phyloP scores from a whole-genome alignment of 2,888 invertebrate species.

The Carpatolechia fugitivella region DNA sequence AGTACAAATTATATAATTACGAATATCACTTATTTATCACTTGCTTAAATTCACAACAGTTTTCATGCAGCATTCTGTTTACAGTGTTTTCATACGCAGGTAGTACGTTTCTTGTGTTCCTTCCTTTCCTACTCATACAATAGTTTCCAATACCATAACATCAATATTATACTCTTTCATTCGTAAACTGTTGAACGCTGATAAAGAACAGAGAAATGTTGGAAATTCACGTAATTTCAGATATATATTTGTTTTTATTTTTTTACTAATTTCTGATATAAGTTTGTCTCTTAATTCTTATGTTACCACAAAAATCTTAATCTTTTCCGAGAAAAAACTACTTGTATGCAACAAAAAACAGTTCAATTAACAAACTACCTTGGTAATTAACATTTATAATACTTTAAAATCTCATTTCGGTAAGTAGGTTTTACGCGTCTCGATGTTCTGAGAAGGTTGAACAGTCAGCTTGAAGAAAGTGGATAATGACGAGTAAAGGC shows the following conservation, averaged over 20 bases:
- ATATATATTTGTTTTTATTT: background rate
- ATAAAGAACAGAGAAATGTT: background rate
- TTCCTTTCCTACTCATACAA: background rate
- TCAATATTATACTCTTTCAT: background rate
- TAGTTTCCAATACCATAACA: background rate
- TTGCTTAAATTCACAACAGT: no score
- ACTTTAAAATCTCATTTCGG: background rate
- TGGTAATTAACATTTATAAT: background rate
- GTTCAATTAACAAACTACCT: no score
- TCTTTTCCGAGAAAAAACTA: no score
- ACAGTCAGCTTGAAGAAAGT: constrained; percentile 3
- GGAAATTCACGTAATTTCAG: background rate
- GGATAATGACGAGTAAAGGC: background rate
- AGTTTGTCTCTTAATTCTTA: no score
- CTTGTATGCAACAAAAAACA: no score
- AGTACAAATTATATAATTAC: no score
- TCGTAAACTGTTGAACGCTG: background rate
- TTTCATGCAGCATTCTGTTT: no score
- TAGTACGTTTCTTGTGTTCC: no score
- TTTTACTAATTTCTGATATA: background rate
- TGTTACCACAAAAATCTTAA: no score
- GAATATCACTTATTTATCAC: no score
- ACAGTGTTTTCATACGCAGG: no score
- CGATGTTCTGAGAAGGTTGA: constrained; percentile 1
- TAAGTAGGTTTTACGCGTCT: background rate